Evolutionary conservation across 2,888 invertebrate genomes (phyloP), one percentile per base, ranked within the genome.

Genomic region (Agrochola lota): DNA sequence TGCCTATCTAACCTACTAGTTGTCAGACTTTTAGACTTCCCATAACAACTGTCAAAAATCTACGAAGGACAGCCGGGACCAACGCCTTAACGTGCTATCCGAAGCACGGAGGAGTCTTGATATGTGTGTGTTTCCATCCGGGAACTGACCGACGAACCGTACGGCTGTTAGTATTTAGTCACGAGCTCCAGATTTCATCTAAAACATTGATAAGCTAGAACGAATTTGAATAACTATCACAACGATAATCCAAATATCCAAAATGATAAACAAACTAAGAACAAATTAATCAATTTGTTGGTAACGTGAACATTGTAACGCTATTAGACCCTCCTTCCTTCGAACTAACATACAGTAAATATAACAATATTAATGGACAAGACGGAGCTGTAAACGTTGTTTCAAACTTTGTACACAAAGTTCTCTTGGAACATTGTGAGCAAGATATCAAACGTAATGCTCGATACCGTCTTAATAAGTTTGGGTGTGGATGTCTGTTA

Each of bases 381-480:
- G 89, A 85, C 87, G 82, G 84, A 90, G 90, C 89, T 87, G 90
- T 92, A 90, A 92, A 90, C 75, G 86, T 84, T 84, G 85, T 81
- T 88, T 78, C 79, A 85, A 94, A 92, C 90, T 93, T 89, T 81
- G 79, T 74, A 76, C 86, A 88, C 90, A 89, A 90, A 91, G 81
- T 74, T 75, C 57, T 89, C 90, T 91, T 83, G 81, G 84, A 89
- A 91, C 90, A 84, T 80, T 90, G 86, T 82, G 89, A 91, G 92
- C 92, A 91, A 93, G 93, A 93, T 93, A 93, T 93, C 93, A 93
- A 93, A 93, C 90, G 90, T 92, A 89, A 91, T 88, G 88, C 68
- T 68, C 88, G 85, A 89, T 89, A 89, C 79, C 84, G 85, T 86
- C 88, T 85, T 92, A 90, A 92, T 91, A 93, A 92, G 91, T 92